Evolutionary conservation across 2,113 vertebrate genomes (phyloP), one percentile per base, ranked within the genome.

Genomic region (Hydrochoerus hydrochaeris): DNA sequence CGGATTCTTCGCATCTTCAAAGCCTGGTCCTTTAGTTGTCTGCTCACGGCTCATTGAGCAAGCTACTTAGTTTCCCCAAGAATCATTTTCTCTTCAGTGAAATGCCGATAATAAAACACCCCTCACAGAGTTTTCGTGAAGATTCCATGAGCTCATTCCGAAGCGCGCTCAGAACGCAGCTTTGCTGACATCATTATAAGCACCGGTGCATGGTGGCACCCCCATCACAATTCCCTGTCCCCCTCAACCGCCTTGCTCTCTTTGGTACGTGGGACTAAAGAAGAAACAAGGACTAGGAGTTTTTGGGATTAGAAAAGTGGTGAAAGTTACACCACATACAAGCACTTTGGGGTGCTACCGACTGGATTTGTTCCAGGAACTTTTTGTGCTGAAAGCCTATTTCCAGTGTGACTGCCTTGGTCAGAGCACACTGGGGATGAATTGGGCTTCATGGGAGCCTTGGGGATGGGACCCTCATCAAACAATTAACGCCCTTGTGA

Each of bases 51-150:
- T 52, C 38, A 10, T 81, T 65, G 22, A 95, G 62, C 49, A 91
- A 94, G 16, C 14, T 84, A 26, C 86, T 95, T 49, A 46, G 49
- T 81, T 80, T 91, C 69, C 1, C 35, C 16, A 84, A 94, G 24
- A 91, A 95, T 92, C 49, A 62, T n/a, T 63, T 94, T 92, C 17
- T 95, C 7, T 63, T 86, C 20, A 57, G 0, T 69, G 69, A 96
- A 86, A 92, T 73, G 46, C 49, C 93, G 58, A 81, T 84, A 67
- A 54, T 10, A 52, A 52, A 54, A 32, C 16, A 2, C 17, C 77
- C 60, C 81, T 24, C 6, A 44, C n/a, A 28, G 8, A 20, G 28
- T 85, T 87, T 77, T 95, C 63, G 49, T 71, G 30, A 69, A 4
- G 4, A 69, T 80, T 69, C 78, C 69, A 71, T 90, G 30, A 77